Evolutionary conservation across 2,113 vertebrate genomes (phyloP).

Genomic region (Anolis sagrei): DNA sequence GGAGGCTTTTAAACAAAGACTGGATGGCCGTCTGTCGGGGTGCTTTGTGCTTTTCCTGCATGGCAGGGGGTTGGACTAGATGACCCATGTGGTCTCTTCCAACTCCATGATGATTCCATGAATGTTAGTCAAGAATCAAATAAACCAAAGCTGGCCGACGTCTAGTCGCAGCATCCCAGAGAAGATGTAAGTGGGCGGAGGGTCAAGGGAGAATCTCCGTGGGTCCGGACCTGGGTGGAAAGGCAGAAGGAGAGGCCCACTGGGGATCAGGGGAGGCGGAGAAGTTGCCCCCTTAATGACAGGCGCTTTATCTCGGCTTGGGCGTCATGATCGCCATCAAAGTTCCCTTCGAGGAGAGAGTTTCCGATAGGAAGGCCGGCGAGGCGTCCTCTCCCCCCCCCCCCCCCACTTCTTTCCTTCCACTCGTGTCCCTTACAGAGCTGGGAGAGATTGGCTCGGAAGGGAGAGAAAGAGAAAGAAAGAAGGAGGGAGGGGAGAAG

Average conservation of each 20-base stretch:
- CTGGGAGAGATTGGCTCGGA: conserved; percentile 28
- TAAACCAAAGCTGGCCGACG: too few species aligned
- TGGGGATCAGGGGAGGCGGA: too few species aligned
- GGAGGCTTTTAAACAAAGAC: too few species aligned
- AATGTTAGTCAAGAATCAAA: too few species aligned
- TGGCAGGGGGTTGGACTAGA: too few species aligned
- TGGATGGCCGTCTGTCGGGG: too few species aligned
- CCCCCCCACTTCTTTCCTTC: too few species aligned
- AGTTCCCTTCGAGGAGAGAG: conserved; percentile 73
- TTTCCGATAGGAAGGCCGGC: conserved; percentile 51
- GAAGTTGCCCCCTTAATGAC: conserved; percentile 53
- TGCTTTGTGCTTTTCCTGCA: too few species aligned
- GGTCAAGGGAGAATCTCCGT: background rate
- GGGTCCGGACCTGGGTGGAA: too few species aligned
- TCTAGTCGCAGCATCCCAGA: background rate
- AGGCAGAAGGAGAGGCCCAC: too few species aligned
- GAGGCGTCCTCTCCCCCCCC: background rate
- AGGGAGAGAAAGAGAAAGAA: conserved; percentile 23
- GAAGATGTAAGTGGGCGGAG: background rate
- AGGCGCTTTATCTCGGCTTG: conserved; percentile 80
- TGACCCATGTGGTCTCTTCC: too few species aligned
- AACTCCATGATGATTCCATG: too few species aligned
- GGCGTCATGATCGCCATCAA: conserved; percentile 79
- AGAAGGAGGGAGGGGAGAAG: conserved; percentile 32
- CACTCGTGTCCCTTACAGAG: conserved; percentile 43